phyloP scores from a whole-genome alignment of 2,113 vertebrate genomes.

The Hiodon tergisus region DNA sequence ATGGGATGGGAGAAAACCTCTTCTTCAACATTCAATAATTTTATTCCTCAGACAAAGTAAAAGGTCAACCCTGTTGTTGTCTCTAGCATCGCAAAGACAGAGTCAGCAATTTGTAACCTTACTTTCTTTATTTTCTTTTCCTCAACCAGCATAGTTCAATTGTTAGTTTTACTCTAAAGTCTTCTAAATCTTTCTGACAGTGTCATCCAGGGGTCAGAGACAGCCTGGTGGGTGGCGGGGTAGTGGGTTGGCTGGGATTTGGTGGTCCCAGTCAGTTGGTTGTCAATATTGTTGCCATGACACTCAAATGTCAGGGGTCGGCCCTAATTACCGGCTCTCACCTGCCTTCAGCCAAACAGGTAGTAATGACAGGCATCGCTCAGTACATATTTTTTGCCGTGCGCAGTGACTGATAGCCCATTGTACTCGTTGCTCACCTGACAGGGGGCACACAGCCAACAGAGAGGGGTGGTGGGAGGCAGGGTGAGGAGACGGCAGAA shows the following conservation, averaged over 20 bases:
- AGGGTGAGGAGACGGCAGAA: conserved; percentile 38
- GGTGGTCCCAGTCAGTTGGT: conserved; percentile 64
- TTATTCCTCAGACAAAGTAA: background rate
- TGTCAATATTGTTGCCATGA: conserved; percentile 61
- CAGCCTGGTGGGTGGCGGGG: conserved; percentile 32
- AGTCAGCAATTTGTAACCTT: background rate
- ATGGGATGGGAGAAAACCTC: background rate
- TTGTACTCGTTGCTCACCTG: conserved; percentile 50
- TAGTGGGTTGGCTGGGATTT: conserved; percentile 45
- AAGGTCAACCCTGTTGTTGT: background rate
- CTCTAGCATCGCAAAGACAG: background rate
- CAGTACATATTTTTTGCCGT: conserved; percentile 55
- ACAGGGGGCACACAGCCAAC: conserved; percentile 20
- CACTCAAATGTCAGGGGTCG: conserved; percentile 79
- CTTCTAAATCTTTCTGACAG: conserved; percentile 19
- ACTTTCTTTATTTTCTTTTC: background rate
- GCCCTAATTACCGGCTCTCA: conserved; percentile 73
- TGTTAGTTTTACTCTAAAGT: conserved; percentile 21
- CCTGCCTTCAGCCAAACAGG: conserved; percentile 73
- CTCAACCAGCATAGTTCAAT: conserved; percentile 4
- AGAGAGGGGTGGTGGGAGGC: background rate
- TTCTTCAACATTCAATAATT: background rate
- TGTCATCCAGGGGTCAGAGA: conserved; percentile 45
- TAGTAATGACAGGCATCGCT: conserved; percentile 72
- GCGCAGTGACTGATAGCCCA: conserved; percentile 56